phyloP scores from a whole-genome alignment of 1,140 invertebrate genomes.

The Rhopalosiphum maidis region DNA sequence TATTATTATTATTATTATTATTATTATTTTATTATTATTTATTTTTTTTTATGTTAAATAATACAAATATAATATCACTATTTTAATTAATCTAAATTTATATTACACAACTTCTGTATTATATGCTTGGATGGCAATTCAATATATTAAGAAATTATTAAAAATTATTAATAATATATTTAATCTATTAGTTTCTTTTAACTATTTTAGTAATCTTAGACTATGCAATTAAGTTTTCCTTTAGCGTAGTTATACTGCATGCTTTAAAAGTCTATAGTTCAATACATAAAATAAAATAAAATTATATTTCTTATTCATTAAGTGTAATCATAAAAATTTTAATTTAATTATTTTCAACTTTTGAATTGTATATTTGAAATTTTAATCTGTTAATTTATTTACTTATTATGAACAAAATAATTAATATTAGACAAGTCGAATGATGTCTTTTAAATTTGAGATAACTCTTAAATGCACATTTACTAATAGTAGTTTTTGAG shows the following conservation, averaged over 20 bases:
- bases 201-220: conserved; percentile 13
- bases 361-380: neutral
- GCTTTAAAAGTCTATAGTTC: neutral
- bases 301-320: neutral
- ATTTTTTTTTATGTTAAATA: neutral
- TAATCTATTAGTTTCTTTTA: conserved; percentile 23
- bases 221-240: conserved; percentile 18
- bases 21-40: no score
- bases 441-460: neutral
- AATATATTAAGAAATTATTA: conserved; percentile 11
- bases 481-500: neutral
- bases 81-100: conserved; percentile 13
- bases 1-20: no score
- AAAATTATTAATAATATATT: conserved; percentile 27
- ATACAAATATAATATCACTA: neutral
- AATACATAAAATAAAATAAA: neutral
- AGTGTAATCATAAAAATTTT: neutral
- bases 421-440: neutral
- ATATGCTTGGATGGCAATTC: neutral
- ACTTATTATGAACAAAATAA: neutral
- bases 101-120: neutral
- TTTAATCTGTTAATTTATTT: neutral
- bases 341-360: neutral
- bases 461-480: neutral
- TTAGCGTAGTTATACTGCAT: neutral